Evolutionary conservation across 37 sponge, comb jelly and placozoan species (phyloP).

Genomic region (Chondrilla cf. caribensis): DNA sequence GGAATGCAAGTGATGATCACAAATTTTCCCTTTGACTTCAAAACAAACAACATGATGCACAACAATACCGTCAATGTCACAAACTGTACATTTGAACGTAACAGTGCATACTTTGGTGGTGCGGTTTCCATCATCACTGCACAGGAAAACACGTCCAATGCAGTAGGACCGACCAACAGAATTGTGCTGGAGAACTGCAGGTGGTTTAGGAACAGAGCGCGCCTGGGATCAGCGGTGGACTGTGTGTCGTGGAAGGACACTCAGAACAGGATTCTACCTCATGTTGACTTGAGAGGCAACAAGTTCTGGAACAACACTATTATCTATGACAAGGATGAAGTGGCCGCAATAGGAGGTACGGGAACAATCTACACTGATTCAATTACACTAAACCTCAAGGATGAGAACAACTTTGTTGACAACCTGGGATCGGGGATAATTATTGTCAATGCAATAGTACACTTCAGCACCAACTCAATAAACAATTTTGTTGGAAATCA

Average conservation of each 20-base stretch:
- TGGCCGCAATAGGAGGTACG: neutral
- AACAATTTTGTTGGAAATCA: neutral
- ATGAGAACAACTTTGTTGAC: neutral
- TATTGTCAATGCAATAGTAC: neutral
- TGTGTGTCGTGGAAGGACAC: neutral
- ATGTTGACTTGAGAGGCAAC: neutral
- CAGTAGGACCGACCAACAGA: neutral
- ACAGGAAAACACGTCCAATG: neutral
- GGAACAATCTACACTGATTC: conserved; percentile 9
- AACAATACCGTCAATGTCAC: neutral
- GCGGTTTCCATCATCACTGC: conserved; percentile 12
- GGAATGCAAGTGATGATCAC: conserved; percentile 14
- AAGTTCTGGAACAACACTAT: neutral
- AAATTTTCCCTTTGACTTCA: neutral
- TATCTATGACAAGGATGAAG: neutral
- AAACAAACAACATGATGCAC: neutral
- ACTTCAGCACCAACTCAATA: neutral
- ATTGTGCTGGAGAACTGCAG: neutral
- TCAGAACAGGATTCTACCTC: neutral
- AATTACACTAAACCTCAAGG: neutral
- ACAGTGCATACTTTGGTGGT: conserved; percentile 13
- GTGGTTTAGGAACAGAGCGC: neutral
- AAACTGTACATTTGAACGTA: neutral
- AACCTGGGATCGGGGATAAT: neutral
- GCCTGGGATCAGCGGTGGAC: conserved; percentile 26